Base-by-base conservation (phyloP, 2,113 vertebrate genomes). In the Agapornis roseicollis region DNA sequence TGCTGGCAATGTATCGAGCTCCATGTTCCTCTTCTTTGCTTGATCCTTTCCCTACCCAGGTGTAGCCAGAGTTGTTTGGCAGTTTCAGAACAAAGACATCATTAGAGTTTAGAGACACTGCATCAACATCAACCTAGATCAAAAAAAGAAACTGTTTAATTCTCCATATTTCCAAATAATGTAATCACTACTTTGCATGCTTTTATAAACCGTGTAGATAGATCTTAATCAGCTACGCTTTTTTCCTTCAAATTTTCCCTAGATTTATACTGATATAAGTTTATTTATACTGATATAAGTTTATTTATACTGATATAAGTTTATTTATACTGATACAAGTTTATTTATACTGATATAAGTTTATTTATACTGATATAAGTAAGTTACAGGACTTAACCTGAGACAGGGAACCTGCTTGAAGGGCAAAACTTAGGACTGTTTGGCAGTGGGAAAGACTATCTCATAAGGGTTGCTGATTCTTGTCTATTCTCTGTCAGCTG, bases 41-140 rank as follows among this genome's bases (percentile, higher is more conserved):
- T 25, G 98, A 98, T 24, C 99, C 99, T 97, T 98, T 98, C 60
- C 99, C 99, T 64, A 97, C 49, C 99, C 99, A 99, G 27, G 96
- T 96, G 94, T 98, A 99, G 24, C 98, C 98, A 44, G 77, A 65
- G 18, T 98, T 98, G 63, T 94, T 87, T 52, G 95, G 96, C 91
- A 98, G 94, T 97, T 98, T 99, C 96, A 99, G 96, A 85, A 99
- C 97, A 97, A 99, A 99, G 79, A 97, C 98, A 50, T 99, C 99
- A 27, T 99, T 99, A 37, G 99, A 99, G 97, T 99, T 99, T 78
- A 99, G 70, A 33, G 97, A 98, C n/a, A 52, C 20, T 25, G 99
- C 97, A 1, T 97, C 96, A 27, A 96, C 97, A 46, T 99, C 98
- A 60, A 99, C 98, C 99, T 99, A 91, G 42, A 91, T 64, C 4